These are phyloP conservation scores for Ophiodon elongatus DNA, from an alignment of 2,113 vertebrate genomes.

Conservation along the genomic window DNA sequence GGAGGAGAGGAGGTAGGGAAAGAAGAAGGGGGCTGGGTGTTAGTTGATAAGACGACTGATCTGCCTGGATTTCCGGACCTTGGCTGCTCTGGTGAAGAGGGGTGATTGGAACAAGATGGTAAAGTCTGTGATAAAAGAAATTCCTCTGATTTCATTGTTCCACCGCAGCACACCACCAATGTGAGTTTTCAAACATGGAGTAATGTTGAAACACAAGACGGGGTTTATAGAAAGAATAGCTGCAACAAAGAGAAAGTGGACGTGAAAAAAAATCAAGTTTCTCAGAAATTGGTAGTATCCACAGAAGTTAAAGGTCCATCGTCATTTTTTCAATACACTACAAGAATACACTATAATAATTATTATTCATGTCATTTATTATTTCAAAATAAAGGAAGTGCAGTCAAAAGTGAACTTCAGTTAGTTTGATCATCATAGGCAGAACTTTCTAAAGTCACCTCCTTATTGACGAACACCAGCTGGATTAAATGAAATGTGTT, in stretches of 20 bases:
- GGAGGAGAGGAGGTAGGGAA: conserved; percentile 14
- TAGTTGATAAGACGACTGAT: conserved; percentile 79
- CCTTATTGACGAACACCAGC: not conserved
- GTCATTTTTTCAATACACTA: not conserved
- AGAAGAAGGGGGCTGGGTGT: conserved; percentile 63
- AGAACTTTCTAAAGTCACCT: not conserved
- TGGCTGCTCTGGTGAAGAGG: conserved; percentile 68
- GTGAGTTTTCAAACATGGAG: conserved; percentile 47
- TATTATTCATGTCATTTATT: not conserved
- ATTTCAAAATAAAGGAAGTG: conserved; percentile 4
- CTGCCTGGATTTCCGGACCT: conserved; percentile 75
- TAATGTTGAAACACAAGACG: conserved; percentile 22
- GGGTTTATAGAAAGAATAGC: conserved; percentile 3
- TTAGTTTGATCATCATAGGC: not conserved
- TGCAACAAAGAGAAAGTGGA: conserved; percentile 7
- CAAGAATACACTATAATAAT: not conserved
- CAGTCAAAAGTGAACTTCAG: not conserved
- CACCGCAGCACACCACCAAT: conserved; percentile 47
- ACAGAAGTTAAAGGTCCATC: not conserved
- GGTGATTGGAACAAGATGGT: conserved; percentile 84
- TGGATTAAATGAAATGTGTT: conserved; percentile 1
- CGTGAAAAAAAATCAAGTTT: not conserved
- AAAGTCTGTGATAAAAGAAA: conserved; percentile 78
- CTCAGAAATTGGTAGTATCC: not conserved
- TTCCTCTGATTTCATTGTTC: conserved; percentile 80